Percentiles rank a stretch among this genome's conserved stretches.
Conservation (phyloP, 92 coral and sea anemone genomes). For the Porites rus region DNA sequence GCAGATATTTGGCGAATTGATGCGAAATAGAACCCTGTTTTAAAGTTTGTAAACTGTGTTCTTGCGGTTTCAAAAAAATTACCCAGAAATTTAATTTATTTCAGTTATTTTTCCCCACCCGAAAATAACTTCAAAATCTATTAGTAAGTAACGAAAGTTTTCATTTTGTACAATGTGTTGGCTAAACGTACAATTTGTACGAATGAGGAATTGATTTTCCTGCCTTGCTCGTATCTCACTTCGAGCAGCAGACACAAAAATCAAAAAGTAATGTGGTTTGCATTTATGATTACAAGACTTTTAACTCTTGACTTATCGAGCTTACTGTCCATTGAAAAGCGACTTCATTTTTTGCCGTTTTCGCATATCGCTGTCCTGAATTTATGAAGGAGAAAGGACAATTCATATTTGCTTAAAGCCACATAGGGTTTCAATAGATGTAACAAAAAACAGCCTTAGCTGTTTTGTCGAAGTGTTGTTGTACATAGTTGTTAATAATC, state of each 20-base stretch:
- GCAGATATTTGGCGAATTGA: neutral
- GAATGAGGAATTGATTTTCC: neutral
- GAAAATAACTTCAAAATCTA: no score
- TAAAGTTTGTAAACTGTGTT: neutral
- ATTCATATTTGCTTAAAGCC: no score
- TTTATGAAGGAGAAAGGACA: neutral
- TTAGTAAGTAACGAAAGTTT: neutral
- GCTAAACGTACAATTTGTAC: neutral
- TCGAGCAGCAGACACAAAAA: neutral
- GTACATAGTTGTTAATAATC: conserved; percentile 41
- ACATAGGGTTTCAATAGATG: neutral
- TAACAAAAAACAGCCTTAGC: conserved; percentile 25
- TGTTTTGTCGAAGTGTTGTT: conserved; percentile 30
- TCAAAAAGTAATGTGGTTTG: neutral
- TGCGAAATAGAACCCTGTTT: neutral
- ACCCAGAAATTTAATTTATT: neutral
- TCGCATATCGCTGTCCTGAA: no score
- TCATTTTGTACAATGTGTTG: no score
- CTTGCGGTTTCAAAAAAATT: conserved; percentile 17
- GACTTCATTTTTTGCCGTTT: neutral
- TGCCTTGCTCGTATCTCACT: neutral
- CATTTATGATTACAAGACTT: neutral
- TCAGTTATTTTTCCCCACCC: conserved; percentile 5
- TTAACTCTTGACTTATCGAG: neutral
- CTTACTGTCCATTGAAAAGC: neutral